Evolutionary conservation across 1,140 invertebrate genomes (phyloP), one percentile per base, ranked within the genome.

Genomic region (Tetranychus urticae): DNA sequence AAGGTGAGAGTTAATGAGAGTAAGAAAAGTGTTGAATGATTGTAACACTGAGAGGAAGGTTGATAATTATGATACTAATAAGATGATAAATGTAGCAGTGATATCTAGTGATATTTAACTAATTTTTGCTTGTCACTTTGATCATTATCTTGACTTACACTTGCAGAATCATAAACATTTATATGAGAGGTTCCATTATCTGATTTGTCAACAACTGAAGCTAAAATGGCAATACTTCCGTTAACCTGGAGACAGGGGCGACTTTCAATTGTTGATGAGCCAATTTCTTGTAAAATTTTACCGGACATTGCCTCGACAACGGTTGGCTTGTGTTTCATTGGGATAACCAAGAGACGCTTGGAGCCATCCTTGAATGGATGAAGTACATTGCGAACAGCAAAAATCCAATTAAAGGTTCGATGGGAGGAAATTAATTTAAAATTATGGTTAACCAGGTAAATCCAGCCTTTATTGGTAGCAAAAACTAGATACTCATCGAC

Each of bases 401-500:
- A 59, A 59, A 59, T 59, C 58, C 58, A 59, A 37, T 59, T 59
- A 48, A 59, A 59, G 34, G 58, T 59, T 33, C 58, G 37, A 48
- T 59, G 58, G 8, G 58, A 59, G 8, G 58, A 33, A 8, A 46
- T n/a, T 47, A 59, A 33, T 35, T 46, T 47, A 48, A 48, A 46
- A 33, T 47, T 33, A 46, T 47, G 37, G 31, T 59, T 59, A 35
- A 59, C 42, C 58, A 59, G 36, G 36, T 59, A 59, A n/a, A 59
- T 59, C 58, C 58, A 59, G 14, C 58, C 58, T 34, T 59, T 59
- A 48, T 59, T 59, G 39, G 58, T 59, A 12, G 31, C 58, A 34
- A 59, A 46, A 59, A 59, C 36, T 35, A 59, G 45, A 56, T 14
- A 37, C 23, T 47, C 33, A n/a, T 59, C 58, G 8, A 34, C 13